Conservation (phyloP, 2,113 vertebrate species). For the Hiodon tergisus region DNA sequence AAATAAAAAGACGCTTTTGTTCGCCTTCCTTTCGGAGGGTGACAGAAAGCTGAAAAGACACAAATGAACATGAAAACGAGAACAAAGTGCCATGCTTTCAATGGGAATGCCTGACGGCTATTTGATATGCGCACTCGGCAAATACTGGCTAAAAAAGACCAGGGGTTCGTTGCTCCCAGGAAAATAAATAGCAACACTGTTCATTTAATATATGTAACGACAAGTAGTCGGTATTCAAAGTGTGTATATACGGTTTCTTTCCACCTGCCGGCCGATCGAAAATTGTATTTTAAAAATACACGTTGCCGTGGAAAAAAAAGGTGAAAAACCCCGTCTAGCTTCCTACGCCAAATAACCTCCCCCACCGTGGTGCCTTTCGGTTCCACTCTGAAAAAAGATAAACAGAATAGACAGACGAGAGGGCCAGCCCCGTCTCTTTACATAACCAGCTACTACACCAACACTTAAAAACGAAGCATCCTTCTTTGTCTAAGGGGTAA, state of each 20-base stretch:
- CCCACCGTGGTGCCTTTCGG: constrained; percentile 37
- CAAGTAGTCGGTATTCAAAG: not conserved
- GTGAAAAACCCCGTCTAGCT: constrained; percentile 17
- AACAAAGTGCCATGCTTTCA: constrained; percentile 80
- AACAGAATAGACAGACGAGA: constrained; percentile 33
- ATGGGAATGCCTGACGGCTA: constrained; percentile 65
- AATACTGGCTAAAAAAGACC: constrained; percentile 46
- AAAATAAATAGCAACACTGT: constrained; percentile 22
- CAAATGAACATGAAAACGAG: constrained; percentile 77
- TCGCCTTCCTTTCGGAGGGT: constrained; percentile 68
- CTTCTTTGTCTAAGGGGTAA: not conserved
- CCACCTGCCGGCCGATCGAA: not conserved
- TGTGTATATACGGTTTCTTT: not conserved
- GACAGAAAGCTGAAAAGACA: constrained; percentile 71
- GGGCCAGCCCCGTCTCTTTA: constrained; percentile 24
- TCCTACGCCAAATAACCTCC: constrained; percentile 35
- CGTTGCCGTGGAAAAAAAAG: constrained; percentile 18
- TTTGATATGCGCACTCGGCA: constrained; percentile 63
- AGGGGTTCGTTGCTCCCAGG: constrained; percentile 7
- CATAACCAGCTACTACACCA: not conserved
- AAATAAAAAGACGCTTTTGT: constrained; percentile 87
- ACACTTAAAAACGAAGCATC: constrained; percentile 2
- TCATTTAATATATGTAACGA: constrained; percentile 7
- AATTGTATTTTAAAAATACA: not conserved
- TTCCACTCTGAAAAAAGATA: constrained; percentile 29